Base-by-base conservation (phyloP, 2,888 invertebrate genomes). In the Desoria tigrina region DNA sequence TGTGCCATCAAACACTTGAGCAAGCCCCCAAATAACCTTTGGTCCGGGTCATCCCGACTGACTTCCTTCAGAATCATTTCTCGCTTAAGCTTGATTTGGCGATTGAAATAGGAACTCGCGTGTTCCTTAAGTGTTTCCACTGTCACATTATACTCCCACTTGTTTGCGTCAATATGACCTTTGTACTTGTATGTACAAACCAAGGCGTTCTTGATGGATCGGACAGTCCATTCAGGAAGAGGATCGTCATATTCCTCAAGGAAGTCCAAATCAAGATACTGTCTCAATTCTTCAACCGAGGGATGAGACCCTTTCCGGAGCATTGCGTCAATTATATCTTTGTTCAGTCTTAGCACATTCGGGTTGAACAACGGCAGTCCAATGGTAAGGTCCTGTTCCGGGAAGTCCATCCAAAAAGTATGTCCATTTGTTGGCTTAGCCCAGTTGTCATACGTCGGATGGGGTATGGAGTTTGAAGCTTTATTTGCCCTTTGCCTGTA, bases 151-250 rank as follows among this genome's bases (percentile, higher is more conserved):
- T 32, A 55, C 26, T 55, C 55, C 32, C 28, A 55, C 26, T 55
- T 55, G 55, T 55, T 55, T 4, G 55, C 55, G 21, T 55, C 37
- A 9, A 55, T 16, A 21, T 55, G 37, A 6, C 55, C 55, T 4
- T 21, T n/a, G 7, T 18, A 55, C 24, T 55, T 55, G 7, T 9
- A n/a, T 11, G 27, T 32, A 18, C 32, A 28, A 11, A 55, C 21
- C 18, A 16, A 18, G 4, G 21, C 37, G 6, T 55, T 7, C 6
- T 18, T n/a, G 4, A 37, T 27, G 6, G 11, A 23, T 6, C 6
- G 4, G n/a, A 18, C 11, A 32, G 18, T 55, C 7, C 37, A 32
- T 27, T 7, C 3, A 4, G 55, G 55, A n/a, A 55, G n/a, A 32
- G 55, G 55, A 24, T 27, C n/a, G 16, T 32, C 14, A 21, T 55